These are phyloP conservation scores for Morpho helenor DNA, from an alignment of 2,888 invertebrate species.

Conservation along the genomic window DNA sequence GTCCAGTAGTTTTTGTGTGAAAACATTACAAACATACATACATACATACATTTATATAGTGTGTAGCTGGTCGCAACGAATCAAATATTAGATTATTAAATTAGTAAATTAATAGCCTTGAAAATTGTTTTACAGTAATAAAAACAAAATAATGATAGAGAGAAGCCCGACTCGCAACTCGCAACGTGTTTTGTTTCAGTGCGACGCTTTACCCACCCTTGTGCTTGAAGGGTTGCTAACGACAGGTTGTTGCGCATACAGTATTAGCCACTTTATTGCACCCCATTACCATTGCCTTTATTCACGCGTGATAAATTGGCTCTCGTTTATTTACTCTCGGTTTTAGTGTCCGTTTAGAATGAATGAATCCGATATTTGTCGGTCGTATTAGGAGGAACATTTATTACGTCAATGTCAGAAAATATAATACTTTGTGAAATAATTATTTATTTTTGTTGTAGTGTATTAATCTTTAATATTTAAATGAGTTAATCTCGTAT, in stretches of 20 bases:
- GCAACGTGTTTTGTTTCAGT: constrained; percentile 1
- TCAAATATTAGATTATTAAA: no score
- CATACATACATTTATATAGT: no score
- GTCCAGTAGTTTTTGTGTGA: no score
- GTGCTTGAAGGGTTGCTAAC: constrained; percentile 19
- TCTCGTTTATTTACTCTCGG: constrained; percentile 19
- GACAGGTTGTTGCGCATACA: constrained; percentile 25
- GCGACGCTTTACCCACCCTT: constrained; percentile 7
- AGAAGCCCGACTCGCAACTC: not conserved
- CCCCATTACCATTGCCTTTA: constrained; percentile 25
- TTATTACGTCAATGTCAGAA: constrained; percentile 1
- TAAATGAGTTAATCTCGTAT: no score
- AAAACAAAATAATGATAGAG: not conserved
- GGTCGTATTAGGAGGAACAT: constrained; percentile 7
- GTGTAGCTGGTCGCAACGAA: no score
- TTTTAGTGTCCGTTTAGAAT: constrained; percentile 7
- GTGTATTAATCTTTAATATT: not conserved
- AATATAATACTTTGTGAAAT: not conserved
- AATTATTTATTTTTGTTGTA: not conserved
- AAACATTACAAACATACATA: no score
- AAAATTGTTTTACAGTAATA: not conserved
- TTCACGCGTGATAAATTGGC: constrained; percentile 20
- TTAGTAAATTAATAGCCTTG: no score
- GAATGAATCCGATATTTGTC: constrained; percentile 19
- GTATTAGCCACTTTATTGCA: constrained; percentile 22